These are phyloP conservation scores for Melanotaenia pygmaea DNA, from an alignment of 2,797 vertebrate species.

Conservation along the genomic window DNA sequence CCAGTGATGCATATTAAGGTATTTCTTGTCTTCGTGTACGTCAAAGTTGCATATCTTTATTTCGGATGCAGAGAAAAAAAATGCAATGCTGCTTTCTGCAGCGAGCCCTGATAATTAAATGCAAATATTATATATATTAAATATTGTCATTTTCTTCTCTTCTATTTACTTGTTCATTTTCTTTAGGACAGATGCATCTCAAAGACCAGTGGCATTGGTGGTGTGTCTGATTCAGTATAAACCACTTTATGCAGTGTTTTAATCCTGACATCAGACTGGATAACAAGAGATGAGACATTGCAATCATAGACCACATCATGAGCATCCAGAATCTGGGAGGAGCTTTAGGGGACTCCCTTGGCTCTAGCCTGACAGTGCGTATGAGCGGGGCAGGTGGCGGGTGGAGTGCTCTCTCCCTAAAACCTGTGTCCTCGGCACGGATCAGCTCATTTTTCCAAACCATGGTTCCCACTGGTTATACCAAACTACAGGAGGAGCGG, in stretches of 20 bases:
- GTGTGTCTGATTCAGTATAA: slow-evolving; percentile 20
- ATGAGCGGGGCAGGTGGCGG: slow-evolving; percentile 76
- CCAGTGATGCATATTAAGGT: background rate
- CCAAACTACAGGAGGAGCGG: slow-evolving; percentile 91
- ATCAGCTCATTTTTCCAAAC: slow-evolving; percentile 87
- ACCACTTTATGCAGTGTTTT: background rate
- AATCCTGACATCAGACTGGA: slow-evolving; percentile 6
- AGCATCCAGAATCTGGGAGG: slow-evolving; percentile 78
- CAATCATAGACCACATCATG: slow-evolving; percentile 67
- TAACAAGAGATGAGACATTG: slow-evolving; percentile 70
- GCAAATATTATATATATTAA: background rate
- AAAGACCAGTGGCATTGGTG: slow-evolving; percentile 12
- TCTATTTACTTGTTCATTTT: background rate
- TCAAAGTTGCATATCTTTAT: background rate
- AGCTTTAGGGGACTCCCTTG: slow-evolving; percentile 76
- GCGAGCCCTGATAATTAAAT: background rate
- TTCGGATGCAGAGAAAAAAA: background rate
- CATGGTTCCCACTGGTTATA: slow-evolving; percentile 93
- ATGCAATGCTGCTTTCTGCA: background rate
- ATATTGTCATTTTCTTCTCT: background rate
- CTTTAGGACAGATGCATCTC: slow-evolving; percentile 9
- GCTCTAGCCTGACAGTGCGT: slow-evolving; percentile 79
- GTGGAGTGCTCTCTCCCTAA: slow-evolving; percentile 85
- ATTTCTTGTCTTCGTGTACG: background rate
- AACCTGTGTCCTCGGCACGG: slow-evolving; percentile 84